Conservation (phyloP, 2,113 vertebrate genomes). For the Paratilapia polleni region DNA sequence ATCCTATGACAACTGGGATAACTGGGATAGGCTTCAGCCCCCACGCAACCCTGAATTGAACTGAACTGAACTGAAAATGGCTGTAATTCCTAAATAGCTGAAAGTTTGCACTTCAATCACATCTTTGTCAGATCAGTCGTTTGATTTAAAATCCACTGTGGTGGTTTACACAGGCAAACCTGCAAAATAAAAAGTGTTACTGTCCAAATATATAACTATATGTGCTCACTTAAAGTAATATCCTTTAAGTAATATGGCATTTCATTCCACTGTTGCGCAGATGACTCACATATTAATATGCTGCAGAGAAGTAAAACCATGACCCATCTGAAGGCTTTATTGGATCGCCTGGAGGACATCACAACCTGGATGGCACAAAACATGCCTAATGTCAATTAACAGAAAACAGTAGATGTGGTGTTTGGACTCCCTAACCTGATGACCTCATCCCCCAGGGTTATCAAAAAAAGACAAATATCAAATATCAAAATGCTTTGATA, state of each 20-base stretch:
- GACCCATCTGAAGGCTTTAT: not conserved
- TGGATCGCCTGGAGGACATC: constrained; percentile 2
- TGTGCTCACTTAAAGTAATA: not conserved
- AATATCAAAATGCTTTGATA: not conserved
- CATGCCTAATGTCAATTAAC: not conserved
- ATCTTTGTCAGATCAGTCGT: no score
- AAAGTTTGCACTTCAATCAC: no score
- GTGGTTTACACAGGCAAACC: not conserved
- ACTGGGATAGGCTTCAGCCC: no score
- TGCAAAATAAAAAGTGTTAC: not conserved
- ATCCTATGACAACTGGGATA: not conserved
- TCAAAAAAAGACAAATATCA: no score
- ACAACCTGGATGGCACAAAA: not conserved
- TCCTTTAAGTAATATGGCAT: not conserved
- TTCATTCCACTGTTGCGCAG: not conserved
- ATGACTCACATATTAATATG: not conserved
- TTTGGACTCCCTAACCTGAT: not conserved
- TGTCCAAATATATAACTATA: not conserved
- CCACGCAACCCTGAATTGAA: no score
- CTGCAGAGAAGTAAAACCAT: not conserved
- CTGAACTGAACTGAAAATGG: no score
- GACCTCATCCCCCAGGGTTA: not conserved
- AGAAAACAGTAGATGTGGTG: not conserved
- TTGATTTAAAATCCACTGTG: no score
- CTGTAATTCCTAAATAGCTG: no score